Evolutionary conservation across 2,888 invertebrate genomes (phyloP), one percentile per base, ranked within the genome.

Genomic region (Tetranychus truncatus): DNA sequence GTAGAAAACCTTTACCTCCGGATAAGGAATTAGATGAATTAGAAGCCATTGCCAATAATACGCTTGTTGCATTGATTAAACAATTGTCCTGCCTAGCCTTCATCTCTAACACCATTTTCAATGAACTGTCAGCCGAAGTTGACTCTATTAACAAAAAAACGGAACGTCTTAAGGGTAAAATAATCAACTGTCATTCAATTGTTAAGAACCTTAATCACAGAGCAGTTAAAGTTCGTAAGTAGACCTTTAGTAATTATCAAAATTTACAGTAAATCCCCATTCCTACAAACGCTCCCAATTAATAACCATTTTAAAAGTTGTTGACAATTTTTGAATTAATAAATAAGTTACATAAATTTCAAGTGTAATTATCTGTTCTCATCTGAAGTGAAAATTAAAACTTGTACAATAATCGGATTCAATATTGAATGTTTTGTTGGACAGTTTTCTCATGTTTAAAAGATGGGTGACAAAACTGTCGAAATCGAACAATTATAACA

Each of bases 191-290:
- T 80, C 89, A 89, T 82, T 87, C 87, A 80, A 86, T 87, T 81
- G 89, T 91, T 80, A 86, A 86, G 81, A 85, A 86, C 78, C 89
- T 88, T 84, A 91, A 93, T 84, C 92, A 93, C 77, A 92, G 91
- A 86, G 89, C 89, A 84, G 90, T 92, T 82, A 88, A 91, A 89
- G 92, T 93, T 86, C 92, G 93, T 93, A 86, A 93, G 93, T 93
- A 69, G 15, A 20, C 9, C 18, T 67, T 55, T 15, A 55, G 1
- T 6, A 55, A 55, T 34, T 5, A 4, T 3, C 34, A 3, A 34
- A 34, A 34, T 34, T 34, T 34, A 34, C 34, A 1, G 2, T 34
- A 34, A 34, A 34, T 34, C 5, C 4, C 34, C 34, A 34, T 34
- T 34, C 3, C 34, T 34, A 34, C 24, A 34, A 34, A 34, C 24